A percentile compares a stretch with the other conserved stretches of the same genome.
phyloP scores from a whole-genome alignment of 2,113 vertebrate species.

The Albula goreensis region DNA sequence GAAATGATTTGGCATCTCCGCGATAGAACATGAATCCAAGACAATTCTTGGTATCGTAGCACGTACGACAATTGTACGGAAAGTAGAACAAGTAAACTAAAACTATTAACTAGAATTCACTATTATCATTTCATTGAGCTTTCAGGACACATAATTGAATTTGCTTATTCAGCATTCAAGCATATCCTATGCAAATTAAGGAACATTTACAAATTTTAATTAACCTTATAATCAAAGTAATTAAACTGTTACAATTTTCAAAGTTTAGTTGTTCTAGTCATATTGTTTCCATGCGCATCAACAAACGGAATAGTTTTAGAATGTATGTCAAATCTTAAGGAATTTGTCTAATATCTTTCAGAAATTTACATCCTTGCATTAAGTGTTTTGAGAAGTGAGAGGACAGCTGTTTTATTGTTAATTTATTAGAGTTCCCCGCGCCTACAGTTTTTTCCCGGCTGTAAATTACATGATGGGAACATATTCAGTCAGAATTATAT shows the following conservation, averaged over 20 bases:
- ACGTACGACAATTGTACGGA: constrained; percentile 1
- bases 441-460: neutral
- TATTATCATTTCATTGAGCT: neutral
- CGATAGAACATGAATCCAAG: neutral
- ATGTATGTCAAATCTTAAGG: neutral
- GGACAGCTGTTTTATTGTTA: neutral
- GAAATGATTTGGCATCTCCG: constrained; percentile 70
- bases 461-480: neutral
- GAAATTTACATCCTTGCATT: neutral
- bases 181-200: neutral
- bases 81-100: neutral
- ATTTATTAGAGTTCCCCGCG: neutral
- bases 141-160: neutral
- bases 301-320: neutral
- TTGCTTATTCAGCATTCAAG: neutral
- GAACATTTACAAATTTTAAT: neutral
- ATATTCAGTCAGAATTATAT: neutral
- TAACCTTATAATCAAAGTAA: neutral
- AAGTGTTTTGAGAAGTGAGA: neutral
- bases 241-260: neutral
- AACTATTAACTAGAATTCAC: neutral
- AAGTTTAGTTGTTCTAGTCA: neutral
- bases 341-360: neutral
- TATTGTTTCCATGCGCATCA: neutral
- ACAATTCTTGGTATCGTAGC: neutral